Conservation (phyloP, 2,888 invertebrate genomes). For the Syrista parreyssii region DNA sequence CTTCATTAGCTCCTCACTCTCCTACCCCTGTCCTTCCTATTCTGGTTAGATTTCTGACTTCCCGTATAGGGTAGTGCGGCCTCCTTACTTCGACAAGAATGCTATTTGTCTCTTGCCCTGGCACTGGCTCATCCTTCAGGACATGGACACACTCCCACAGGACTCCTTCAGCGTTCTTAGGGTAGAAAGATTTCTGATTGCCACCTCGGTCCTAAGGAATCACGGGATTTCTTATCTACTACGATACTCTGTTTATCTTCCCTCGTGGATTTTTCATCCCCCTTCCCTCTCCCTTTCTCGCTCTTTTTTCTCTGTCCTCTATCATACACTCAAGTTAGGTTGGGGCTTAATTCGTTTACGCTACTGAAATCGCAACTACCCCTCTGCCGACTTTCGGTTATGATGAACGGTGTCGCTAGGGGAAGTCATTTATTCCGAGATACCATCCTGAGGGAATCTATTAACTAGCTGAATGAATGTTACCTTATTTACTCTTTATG, state of each 20-base stretch:
- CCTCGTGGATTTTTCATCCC: not conserved
- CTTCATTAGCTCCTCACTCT: not conserved
- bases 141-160: not conserved
- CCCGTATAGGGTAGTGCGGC: not conserved
- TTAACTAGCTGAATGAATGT: constrained; percentile 45
- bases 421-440: constrained; percentile 54
- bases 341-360: not conserved
- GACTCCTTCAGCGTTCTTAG: not conserved
- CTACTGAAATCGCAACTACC: not conserved
- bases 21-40: not conserved
- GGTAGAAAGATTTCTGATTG: constrained; percentile 38
- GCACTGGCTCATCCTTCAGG: constrained; percentile 4
- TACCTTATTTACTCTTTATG: constrained; percentile 37
- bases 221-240: constrained; percentile 46
- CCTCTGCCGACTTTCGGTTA: constrained; percentile 33
- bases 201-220: constrained; percentile 44
- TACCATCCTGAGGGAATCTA: constrained; percentile 53
- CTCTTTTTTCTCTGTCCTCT: not conserved
- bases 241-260: constrained; percentile 44
- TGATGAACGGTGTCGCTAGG: constrained; percentile 59
- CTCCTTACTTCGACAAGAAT: constrained; percentile 24
- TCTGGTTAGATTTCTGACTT: not conserved
- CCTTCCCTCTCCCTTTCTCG: not conserved
- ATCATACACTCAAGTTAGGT: not conserved
- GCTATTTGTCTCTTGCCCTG: constrained; percentile 55